Conservation (phyloP, 2,113 vertebrate genomes). For the Prunella himalayana region DNA sequence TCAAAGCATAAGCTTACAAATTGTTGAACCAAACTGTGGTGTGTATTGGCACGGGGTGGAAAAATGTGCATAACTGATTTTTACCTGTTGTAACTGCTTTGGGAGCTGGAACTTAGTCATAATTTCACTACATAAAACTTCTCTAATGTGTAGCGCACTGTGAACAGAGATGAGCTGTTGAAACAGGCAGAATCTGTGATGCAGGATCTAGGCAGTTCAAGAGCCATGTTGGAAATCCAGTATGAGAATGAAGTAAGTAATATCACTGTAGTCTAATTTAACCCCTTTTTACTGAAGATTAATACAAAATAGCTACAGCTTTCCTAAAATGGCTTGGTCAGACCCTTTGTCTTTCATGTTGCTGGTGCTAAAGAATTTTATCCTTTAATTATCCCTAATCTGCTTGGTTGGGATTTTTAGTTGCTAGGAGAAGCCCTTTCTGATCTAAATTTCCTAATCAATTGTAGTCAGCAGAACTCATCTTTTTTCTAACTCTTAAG, state of each 20-base stretch:
- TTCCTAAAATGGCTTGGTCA: not conserved
- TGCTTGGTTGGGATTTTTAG: not conserved
- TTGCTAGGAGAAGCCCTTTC: not conserved
- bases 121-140: slow-evolving; percentile 40
- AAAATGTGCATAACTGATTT: not conserved
- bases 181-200: slow-evolving; percentile 99
- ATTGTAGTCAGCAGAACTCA: not conserved
- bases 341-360: not conserved
- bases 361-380: not conserved
- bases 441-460: not conserved
- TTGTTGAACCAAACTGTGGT: not conserved
- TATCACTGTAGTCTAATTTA: not conserved
- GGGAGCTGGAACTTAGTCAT: not conserved
- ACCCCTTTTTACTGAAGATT: not conserved
- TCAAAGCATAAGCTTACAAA: not conserved
- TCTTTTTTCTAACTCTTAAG: not conserved
- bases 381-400: not conserved
- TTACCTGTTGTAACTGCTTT: slow-evolving; percentile 19
- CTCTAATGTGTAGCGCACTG: slow-evolving; percentile 84
- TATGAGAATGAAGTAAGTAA: slow-evolving; percentile 97
- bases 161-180: slow-evolving; percentile 96
- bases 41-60: not conserved
- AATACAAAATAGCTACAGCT: not conserved
- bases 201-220: slow-evolving; percentile 97
- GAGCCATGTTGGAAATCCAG: slow-evolving; percentile 99